phyloP scores from a whole-genome alignment of 2,113 vertebrate species.

The Hemibagrus wyckioides region DNA sequence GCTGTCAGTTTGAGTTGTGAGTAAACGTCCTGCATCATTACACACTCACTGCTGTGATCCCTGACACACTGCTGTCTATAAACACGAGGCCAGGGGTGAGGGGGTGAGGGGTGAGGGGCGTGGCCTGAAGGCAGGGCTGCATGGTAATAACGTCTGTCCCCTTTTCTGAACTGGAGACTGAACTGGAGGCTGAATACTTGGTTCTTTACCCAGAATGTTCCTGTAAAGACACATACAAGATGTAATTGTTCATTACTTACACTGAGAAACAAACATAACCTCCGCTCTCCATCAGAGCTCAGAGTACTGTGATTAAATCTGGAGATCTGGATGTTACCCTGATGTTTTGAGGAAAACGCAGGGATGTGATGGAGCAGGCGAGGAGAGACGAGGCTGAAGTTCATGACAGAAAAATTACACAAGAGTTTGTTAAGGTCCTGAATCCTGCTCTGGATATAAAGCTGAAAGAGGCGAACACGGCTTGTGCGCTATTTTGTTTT shows the following conservation, averaged over 20 bases:
- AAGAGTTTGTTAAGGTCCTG: slow-evolving; percentile 11
- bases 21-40: slow-evolving; percentile 22
- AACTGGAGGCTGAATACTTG: neutral
- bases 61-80: neutral
- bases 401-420: slow-evolving; percentile 38
- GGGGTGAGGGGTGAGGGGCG: neutral
- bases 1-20: slow-evolving; percentile 83
- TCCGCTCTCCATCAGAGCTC: slow-evolving; percentile 37
- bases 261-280: slow-evolving; percentile 34
- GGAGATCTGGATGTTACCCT: slow-evolving; percentile 7
- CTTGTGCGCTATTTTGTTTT: neutral
- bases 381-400: slow-evolving; percentile 26
- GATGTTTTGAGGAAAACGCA: slow-evolving; percentile 21
- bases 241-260: neutral
- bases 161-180: neutral
- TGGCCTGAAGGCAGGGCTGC: neutral
- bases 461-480: neutral
- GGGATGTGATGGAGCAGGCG: slow-evolving; percentile 32
- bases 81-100: neutral
- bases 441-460: neutral
- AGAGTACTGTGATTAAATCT: slow-evolving; percentile 49
- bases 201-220: neutral
- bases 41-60: neutral
- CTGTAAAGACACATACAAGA: neutral
- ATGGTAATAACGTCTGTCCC: neutral